Percentiles rank a stretch among this genome's conserved stretches.
Evolutionary conservation across 2,113 vertebrate species (phyloP).

Genomic region (Morphnarchus princeps): DNA sequence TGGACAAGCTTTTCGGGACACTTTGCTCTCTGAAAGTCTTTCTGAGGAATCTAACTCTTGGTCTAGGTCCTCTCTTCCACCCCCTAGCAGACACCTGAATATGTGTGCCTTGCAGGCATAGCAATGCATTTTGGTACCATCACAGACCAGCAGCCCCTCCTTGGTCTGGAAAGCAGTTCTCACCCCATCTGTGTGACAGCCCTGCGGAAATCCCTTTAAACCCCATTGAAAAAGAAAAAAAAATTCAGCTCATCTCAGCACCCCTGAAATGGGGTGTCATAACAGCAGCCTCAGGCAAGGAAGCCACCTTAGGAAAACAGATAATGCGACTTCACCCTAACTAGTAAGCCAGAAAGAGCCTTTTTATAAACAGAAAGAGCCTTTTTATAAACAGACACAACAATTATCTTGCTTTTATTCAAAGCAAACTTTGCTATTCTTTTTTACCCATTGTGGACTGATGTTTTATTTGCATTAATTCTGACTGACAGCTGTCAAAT

Average conservation of each 20-base stretch:
- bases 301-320: background rate
- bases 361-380: background rate
- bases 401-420: background rate
- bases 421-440: background rate
- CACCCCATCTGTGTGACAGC: background rate
- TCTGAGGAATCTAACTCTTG: background rate
- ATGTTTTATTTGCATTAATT: background rate
- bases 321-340: background rate
- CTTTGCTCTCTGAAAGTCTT: background rate
- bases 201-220: background rate
- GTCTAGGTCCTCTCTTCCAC: background rate
- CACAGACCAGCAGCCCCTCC: background rate
- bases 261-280: background rate
- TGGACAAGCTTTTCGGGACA: rapidly evolving
- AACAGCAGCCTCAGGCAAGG: background rate
- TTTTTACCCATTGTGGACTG: background rate
- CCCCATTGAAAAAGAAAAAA: background rate
- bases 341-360: background rate
- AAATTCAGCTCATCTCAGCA: background rate
- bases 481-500: background rate
- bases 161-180: background rate
- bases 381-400: background rate
- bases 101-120: background rate
- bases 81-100: background rate
- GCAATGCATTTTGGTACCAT: background rate